phyloP scores from a whole-genome alignment of 2,888 invertebrate species.

The Iphiclides podalirius region DNA sequence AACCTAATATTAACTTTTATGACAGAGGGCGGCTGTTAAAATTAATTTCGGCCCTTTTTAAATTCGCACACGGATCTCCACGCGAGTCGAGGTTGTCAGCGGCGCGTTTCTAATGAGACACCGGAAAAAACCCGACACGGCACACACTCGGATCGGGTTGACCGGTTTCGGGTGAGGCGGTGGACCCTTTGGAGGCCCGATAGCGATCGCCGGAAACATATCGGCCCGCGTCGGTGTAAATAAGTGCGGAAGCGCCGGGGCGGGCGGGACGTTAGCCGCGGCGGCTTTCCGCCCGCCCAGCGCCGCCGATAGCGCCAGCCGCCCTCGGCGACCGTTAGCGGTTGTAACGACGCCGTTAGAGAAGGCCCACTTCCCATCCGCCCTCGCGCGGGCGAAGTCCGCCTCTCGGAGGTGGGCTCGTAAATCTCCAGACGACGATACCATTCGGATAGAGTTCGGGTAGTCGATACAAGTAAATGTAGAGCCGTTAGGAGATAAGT shows the following conservation, averaged over 20 bases:
- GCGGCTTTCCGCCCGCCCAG: constrained; percentile 64
- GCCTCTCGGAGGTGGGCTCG: constrained; percentile 34
- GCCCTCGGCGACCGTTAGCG: constrained; percentile 64
- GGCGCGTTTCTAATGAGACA: constrained; percentile 19
- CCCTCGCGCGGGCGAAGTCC: constrained; percentile 48
- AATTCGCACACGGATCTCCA: too few relatives aligned
- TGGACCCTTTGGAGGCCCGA: constrained; percentile 34
- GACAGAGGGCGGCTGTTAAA: too few relatives aligned
- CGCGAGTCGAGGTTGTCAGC: too few relatives aligned
- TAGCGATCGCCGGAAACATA: constrained; percentile 68
- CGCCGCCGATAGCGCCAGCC: constrained; percentile 65
- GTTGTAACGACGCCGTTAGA: constrained; percentile 73
- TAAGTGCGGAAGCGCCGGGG: constrained; percentile 77
- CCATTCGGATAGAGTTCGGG: too few relatives aligned
- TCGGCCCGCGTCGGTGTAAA: constrained; percentile 64
- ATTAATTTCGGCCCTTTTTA: too few relatives aligned
- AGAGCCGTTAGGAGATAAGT: too few relatives aligned
- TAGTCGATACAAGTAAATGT: too few relatives aligned
- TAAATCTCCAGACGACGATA: too few relatives aligned
- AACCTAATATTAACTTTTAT: too few relatives aligned
- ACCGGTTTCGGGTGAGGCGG: constrained; percentile 23
- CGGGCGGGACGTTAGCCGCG: constrained; percentile 63
- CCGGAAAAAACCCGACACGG: constrained; percentile 28
- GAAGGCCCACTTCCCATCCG: constrained; percentile 63
- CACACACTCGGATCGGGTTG: constrained; percentile 19